These are phyloP conservation scores for Andrena dorsata DNA, from an alignment of 2,888 invertebrate species.

Conservation along the genomic window DNA sequence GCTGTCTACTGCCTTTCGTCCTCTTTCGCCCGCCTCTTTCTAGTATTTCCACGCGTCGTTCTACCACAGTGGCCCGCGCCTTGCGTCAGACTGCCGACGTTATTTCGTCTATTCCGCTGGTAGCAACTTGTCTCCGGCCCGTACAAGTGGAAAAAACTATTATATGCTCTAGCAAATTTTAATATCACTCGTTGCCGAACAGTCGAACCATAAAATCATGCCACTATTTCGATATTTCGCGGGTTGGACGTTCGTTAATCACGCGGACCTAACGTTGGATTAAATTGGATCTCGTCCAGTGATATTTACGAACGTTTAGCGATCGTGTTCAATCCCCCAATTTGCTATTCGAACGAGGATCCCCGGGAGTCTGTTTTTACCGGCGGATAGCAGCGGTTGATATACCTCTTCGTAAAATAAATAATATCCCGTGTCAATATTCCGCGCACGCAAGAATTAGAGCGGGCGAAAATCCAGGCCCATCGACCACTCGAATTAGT, in stretches of 20 bases:
- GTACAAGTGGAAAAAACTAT: conserved; percentile 3
- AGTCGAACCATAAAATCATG: not conserved
- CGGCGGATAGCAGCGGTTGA: not conserved
- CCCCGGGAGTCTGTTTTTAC: not conserved
- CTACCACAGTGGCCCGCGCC: conserved; percentile 44
- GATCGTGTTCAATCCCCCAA: conserved; percentile 2
- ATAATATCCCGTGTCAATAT: conserved; percentile 36
- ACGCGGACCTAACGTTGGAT: conserved; percentile 4
- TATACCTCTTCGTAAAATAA: conserved; percentile 32
- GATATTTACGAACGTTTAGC: conserved; percentile 34
- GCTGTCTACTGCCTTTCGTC: conserved; percentile 69
- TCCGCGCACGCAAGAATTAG: conserved; percentile 19
- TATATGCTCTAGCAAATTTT: conserved; percentile 37
- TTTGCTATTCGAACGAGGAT: conserved; percentile 2
- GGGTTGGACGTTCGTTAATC: not conserved
- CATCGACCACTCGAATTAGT: not conserved
- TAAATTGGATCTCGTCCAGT: conserved; percentile 19
- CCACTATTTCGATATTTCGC: not conserved
- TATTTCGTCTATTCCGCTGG: conserved; percentile 55
- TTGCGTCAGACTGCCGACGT: conserved; percentile 41
- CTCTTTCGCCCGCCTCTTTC: conserved; percentile 53
- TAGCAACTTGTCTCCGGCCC: conserved; percentile 43
- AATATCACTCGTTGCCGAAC: conserved; percentile 31
- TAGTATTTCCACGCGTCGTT: conserved; percentile 46
- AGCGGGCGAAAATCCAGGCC: conserved; percentile 5